Percentiles rank a stretch among this genome's conserved stretches.
These are phyloP conservation scores for Chrysolina oricalcia DNA, from an alignment of 2,888 invertebrate genomes.

Conservation along the genomic window DNA sequence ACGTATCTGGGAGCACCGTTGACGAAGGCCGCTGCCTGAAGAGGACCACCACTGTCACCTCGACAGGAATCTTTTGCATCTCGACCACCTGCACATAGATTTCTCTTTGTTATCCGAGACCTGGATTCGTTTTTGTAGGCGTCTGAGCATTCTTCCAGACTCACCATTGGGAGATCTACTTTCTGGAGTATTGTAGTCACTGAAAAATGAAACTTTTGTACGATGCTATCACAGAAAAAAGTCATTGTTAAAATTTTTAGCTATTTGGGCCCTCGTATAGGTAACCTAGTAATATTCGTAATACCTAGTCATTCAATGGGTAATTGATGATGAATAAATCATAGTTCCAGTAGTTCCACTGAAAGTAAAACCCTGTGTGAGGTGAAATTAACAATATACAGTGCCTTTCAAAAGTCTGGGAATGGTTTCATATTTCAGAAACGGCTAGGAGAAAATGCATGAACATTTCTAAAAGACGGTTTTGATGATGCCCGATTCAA, in stretches of 20 bases:
- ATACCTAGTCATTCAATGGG: no score
- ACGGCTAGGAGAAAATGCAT: no score
- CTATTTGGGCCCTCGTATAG: neutral
- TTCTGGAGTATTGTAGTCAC: conserved; percentile 68
- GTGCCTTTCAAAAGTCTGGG: no score
- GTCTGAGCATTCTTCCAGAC: conserved; percentile 62
- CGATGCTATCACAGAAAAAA: no score
- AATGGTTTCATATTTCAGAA: no score
- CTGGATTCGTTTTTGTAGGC: conserved; percentile 58
- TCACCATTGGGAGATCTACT: conserved; percentile 68
- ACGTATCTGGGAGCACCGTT: conserved; percentile 66
- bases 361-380: no score
- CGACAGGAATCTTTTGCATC: conserved; percentile 76
- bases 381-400: no score
- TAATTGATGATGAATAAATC: no score
- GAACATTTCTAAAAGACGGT: no score
- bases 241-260: neutral
- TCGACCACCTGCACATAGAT: conserved; percentile 79
- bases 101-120: conserved; percentile 62
- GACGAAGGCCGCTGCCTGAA: conserved; percentile 70
- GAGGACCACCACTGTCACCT: conserved; percentile 81
- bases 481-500: no score
- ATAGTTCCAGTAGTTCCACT: no score
- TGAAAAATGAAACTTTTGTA: conserved; percentile 45
- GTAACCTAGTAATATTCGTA: no score